Base-by-base conservation (phyloP, 2,113 vertebrate species). In the Equus quagga region DNA sequence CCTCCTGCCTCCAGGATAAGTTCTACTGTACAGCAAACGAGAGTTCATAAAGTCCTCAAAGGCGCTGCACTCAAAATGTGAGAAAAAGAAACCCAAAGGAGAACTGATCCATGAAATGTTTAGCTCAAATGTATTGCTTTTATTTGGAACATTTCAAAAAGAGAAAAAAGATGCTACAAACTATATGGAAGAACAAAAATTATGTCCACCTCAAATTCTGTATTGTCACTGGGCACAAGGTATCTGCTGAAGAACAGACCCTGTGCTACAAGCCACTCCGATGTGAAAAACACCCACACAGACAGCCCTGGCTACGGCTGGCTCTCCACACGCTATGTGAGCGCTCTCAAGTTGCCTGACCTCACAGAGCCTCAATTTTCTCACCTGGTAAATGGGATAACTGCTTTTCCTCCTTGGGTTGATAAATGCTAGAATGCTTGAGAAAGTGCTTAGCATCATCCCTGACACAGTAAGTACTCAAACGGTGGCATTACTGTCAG, bases 221-320 rank as follows among this genome's bases (percentile, higher is more conserved):
- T 8, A 11, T 6, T 0, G 31, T 26, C 26, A 9, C 11, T 12
- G 54, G 64, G 67, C 60, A 33, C 15, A 12, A 18, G n/a, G 46
- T 9, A 18, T 13, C 18, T 36, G 41, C 69, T n/a, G n/a, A 28
- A 56, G n/a, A 49, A 41, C 41, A 21, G 60, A 18, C 31, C 7
- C 4, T 0, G 2, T 1, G 19, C 1, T 0, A 2, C 4, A 10
- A 60, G 91, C 69, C 46, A 18, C 44, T 15, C 44, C 31, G 0
- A 4, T 0, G 51, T 4, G 11, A 14, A 15, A 28, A 26, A 6
- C 83, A 7, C 44, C 24, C 26, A 1, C 7, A 9, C 0, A 0
- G 26, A 5, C 24, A 19, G 65, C 85, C 65, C 31, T 3, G 28
- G 49, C 54, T 46, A 6, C 4, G 24, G 72, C 54, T 14, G 6